phyloP scores from a whole-genome alignment of 2,797 vertebrate genomes.

The Clarias pachynema region DNA sequence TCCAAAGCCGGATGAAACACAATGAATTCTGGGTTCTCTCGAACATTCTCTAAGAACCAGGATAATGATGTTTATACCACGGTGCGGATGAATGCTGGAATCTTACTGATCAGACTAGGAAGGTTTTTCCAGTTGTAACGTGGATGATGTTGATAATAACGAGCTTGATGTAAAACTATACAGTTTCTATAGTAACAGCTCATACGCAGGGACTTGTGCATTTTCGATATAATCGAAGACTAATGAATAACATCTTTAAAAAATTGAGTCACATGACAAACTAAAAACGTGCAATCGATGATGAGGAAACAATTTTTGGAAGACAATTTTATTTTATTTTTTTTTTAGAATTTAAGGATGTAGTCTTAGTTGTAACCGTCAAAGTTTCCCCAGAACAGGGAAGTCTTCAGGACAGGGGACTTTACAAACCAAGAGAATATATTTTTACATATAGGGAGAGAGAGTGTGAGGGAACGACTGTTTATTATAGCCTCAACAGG shows the following conservation, averaged over 20 bases:
- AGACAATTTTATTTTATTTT: background rate
- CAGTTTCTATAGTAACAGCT: background rate
- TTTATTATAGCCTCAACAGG: background rate
- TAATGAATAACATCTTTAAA: background rate
- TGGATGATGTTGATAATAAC: background rate
- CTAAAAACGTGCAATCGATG: background rate
- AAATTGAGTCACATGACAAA: background rate
- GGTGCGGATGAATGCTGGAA: background rate
- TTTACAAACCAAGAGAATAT: background rate
- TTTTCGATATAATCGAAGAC: background rate
- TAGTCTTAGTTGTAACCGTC: background rate
- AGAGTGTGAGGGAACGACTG: background rate
- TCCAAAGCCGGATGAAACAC: background rate
- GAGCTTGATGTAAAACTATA: background rate
- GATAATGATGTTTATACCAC: background rate
- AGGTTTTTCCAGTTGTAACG: background rate
- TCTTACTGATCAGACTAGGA: background rate
- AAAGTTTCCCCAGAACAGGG: background rate
- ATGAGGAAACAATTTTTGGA: background rate
- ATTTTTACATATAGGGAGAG: background rate
- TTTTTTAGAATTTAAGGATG: background rate
- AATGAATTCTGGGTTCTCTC: background rate
- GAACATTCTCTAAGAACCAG: background rate
- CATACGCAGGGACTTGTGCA: background rate
- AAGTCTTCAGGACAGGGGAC: background rate